Percentiles rank a stretch among this genome's conserved stretches.
Conservation (phyloP, 1,140 invertebrate genomes). For the Leucophenga varia region DNA sequence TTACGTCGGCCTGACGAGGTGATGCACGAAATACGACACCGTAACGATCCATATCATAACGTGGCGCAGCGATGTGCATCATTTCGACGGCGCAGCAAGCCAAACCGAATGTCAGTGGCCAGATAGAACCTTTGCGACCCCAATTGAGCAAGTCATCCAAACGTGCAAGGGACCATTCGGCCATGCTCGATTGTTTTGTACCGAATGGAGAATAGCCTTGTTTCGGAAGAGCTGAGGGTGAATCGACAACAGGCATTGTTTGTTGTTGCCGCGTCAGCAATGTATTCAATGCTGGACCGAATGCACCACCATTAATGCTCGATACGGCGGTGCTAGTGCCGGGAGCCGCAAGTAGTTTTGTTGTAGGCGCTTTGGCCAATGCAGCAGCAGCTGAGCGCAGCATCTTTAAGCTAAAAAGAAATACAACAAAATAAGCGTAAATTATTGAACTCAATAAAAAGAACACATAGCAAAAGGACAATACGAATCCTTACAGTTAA, state of each 20-base stretch:
- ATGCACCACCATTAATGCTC: conserved; percentile 10
- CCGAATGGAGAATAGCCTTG: conserved; percentile 41
- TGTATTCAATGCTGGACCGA: conserved; percentile 15
- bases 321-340: background rate
- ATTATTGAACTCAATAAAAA: no score
- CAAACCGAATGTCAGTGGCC: conserved; percentile 95
- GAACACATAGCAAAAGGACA: no score
- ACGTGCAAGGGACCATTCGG: conserved; percentile 74
- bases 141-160: conserved; percentile 94
- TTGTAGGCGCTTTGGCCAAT: conserved; percentile 12
- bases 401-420: conserved; percentile 8
- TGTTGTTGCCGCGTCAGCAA: conserved; percentile 31
- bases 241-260: conserved; percentile 45
- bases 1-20: conserved; percentile 91
- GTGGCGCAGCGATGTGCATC: conserved; percentile 98
- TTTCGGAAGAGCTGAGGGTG: conserved; percentile 18
- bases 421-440: no score
- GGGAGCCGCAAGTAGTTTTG: conserved; percentile 8
- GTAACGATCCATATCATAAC: conserved; percentile 94
- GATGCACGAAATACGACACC: conserved; percentile 95
- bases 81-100: conserved; percentile 98
- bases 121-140: conserved; percentile 88
- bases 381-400: conserved; percentile 18
- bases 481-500: no score
- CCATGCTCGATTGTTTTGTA: conserved; percentile 59